Conservation (phyloP, 2,797 vertebrate species). For the Rhinophrynus dorsalis region DNA sequence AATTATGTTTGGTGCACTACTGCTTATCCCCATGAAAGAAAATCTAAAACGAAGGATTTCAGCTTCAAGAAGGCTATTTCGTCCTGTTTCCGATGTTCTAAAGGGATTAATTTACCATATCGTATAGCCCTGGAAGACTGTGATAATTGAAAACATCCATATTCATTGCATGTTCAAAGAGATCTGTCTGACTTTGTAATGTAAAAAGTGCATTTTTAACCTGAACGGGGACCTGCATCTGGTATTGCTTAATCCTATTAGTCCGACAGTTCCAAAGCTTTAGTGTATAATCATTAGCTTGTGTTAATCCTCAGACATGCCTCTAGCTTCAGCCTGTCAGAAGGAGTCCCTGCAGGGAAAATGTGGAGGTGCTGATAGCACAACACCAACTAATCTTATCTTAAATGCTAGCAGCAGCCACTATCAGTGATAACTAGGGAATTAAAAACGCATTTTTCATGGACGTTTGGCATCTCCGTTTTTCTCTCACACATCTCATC, state of each 20-base stretch:
- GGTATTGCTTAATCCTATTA: slow-evolving; percentile 88
- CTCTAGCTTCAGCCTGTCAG: slow-evolving; percentile 81
- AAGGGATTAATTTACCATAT: slow-evolving; percentile 88
- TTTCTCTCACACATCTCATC: slow-evolving; percentile 50
- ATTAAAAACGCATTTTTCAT: slow-evolving; percentile 81
- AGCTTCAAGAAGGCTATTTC: slow-evolving; percentile 83
- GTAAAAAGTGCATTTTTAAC: slow-evolving; percentile 90
- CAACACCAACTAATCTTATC: slow-evolving; percentile 83
- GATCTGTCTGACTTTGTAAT: slow-evolving; percentile 88
- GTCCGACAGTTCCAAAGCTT: slow-evolving; percentile 85
- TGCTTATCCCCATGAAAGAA: slow-evolving; percentile 82
- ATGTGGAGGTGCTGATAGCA: slow-evolving; percentile 85
- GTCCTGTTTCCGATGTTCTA: slow-evolving; percentile 84
- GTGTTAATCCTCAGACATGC: slow-evolving; percentile 85
- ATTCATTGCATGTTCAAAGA: slow-evolving; percentile 89
- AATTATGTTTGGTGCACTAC: slow-evolving; percentile 79
- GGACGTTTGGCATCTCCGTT: slow-evolving; percentile 65
- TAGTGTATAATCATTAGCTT: slow-evolving; percentile 88
- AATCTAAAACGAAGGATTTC: slow-evolving; percentile 81
- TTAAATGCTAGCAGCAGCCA: slow-evolving; percentile 82
- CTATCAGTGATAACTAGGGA: slow-evolving; percentile 80
- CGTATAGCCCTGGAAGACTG: slow-evolving; percentile 85
- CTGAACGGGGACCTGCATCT: slow-evolving; percentile 84
- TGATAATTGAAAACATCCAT: slow-evolving; percentile 90
- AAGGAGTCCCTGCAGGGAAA: slow-evolving; percentile 83